Evolutionary conservation across 1,140 invertebrate species (phyloP), one percentile per base, ranked within the genome.

Genomic region (Polypedilum vanderplanki): DNA sequence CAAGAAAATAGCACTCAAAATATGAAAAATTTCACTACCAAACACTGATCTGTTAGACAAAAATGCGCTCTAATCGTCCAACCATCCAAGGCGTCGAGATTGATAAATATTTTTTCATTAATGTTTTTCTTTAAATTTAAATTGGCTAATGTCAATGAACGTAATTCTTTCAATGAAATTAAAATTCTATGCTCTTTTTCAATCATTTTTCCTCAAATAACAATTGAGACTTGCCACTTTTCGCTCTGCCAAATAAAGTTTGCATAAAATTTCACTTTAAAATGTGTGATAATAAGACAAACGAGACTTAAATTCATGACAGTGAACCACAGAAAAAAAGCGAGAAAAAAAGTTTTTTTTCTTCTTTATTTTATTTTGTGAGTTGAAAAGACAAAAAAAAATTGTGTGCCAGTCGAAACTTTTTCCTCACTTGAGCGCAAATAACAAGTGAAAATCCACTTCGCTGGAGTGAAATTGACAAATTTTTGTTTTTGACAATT

Each of bases 381-480:
- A 3, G 46, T n/a, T n/a, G n/a, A n/a, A n/a, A 15, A 57, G 46
- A 57, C 12, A 57, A n/a, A 57, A n/a, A n/a, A n/a, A n/a, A 57
- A 57, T 33, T 33, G 24, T 57, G 46, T 57, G 46, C 3, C 46
- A 57, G 12, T 57, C 15, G 46, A 57, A 57, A 57, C 9, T 57
- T 57, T 57, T 57, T 12, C n/a, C n/a, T n/a, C 46, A 57, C 46
- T 57, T 15, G 1, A 57, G 46, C n/a, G 12, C 12, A 57, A 57
- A 57, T 57, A 15, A 57, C 46, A 57, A 57, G 46, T n/a, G n/a
- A 57, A 57, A n/a, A 57, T 57, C 46, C 46, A 57, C 46, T 57
- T 57, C 12, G 46, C 12, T n/a, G 15, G 46, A 57, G 1, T 57
- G 46, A 57, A 57, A 4, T 57, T n/a, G n/a, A 33, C 24, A 33